Base-by-base conservation (phyloP, 2,113 vertebrate species). In the Oxyura jamaicensis region DNA sequence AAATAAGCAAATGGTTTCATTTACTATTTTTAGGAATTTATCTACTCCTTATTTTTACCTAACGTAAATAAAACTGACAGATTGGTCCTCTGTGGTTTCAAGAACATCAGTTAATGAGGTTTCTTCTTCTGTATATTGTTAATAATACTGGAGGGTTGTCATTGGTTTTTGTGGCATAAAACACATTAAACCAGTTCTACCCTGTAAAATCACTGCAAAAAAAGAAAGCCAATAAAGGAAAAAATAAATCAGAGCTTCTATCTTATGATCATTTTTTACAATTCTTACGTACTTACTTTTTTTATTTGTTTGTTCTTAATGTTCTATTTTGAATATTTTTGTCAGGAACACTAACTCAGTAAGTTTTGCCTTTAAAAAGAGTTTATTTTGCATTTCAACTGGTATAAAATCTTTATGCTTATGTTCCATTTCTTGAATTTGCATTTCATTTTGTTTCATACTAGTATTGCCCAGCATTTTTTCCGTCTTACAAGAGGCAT, bases 1-100 rank as follows among this genome's bases (percentile, higher is more conserved):
- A 88, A 91, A 88, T 50, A 80, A 91, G 41, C 22, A 91, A 91
- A 86, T 86, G 44, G 50, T 55, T 91, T 91, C 21, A 86, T 94
- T 91, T 93, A 66, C 20, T 83, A 62, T 86, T 86, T 94, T 81
- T 53, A 91, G 69, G 55, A 81, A 81, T 73, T 35, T 53, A 84
- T 83, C 76, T 60, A 68, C 42, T 65, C 3, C 33, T 74, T 77
- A 63, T 36, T 89, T 82, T 86, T 66, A 83, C 36, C 83, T 56
- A 36, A 42, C 29, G 29, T 25, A 83, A 83, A 83, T 55, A 35
- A 80, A 94, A 21, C 15, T 28, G 13, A 62, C 63, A 80, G 46
- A 87, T 11, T 50, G 33, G 21, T 52, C 58, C 31, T 91, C 9
- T 67, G 79, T 58, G 83, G 25, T 73, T 41, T 67, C 41, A 72